Base-by-base conservation (phyloP, 2,888 invertebrate genomes). In the Clistopyga incitator region DNA sequence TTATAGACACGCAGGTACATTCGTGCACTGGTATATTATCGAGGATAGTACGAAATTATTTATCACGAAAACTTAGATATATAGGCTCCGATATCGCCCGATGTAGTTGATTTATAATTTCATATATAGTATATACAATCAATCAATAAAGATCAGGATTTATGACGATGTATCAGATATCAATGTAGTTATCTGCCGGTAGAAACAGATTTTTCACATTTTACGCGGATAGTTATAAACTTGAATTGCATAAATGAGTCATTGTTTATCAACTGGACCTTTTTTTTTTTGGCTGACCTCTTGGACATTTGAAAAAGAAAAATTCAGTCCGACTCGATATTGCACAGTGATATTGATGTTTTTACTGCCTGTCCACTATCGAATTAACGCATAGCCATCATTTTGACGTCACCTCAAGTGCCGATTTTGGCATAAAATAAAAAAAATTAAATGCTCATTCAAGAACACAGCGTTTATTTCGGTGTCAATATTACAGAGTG, bases 41-140 rank as follows among this genome's bases (percentile, higher is more conserved):
- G 52, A 54, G 38, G 52, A 71, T 81, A 81, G 75, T 81, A 81
- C 75, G 70, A 81, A 72, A 81, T 64, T 1, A 54, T 70, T 70
- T 70, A 81, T 81, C 81, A 76, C 76, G 74, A 82, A 59, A 61
- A 74, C 67, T 50, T 34, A 54, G 59, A 50, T 52, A 70, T 8
- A 23, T n/a, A 71, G 42, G 59, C 38, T 68, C 38, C 50, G 72
- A 74, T 45, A 52, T 52, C 61, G 50, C 67, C 56, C 38, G 4
- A 65, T 52, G 34, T 38, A 65, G 11, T 65, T 42, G 34, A 61
- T 47, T 68, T n/a, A 54, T 50, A 56, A 68, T 68, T 68, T 52
- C 65, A 78, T 59, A 42, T 56, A 18, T 18, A 54, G 56, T 82
- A 82, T 68, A 20, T 82, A 78, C 72, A 78, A 15, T 64, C 50